Base-by-base conservation (phyloP, 2,113 vertebrate species). In the Parus major region DNA sequence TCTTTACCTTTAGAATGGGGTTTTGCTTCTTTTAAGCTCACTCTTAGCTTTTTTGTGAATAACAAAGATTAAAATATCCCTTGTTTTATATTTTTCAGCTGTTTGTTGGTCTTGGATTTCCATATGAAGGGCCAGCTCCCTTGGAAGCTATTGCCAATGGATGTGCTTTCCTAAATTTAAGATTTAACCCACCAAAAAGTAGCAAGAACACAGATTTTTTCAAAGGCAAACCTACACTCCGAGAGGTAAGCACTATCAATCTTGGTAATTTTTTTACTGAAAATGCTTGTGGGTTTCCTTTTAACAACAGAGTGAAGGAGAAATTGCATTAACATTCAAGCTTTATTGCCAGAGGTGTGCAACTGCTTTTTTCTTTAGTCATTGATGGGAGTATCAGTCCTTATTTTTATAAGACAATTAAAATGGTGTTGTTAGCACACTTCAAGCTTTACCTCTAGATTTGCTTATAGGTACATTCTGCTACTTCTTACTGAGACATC, bases 131-230 rank as follows among this genome's bases (percentile, higher is more conserved):
- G 11, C 99, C 99, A 0, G 99, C 99, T 93, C 99, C 99, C 16
- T 95, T 99, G 69, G 99, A 99, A 93, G 99, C 99, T 82, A 99
- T 99, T 71, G 99, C 99, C 81, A 99, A 99, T 79, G 99, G 99
- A 91, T 99, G 99, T 47, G 99, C 99, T 71, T 99, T 99, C 96
- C 98, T 99, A 88, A 99, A 99, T 96, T 98, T 99, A 64, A 99
- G 98, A 87, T 99, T 99, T 97, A 98, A 92, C 86, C 99, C 99
- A 22, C 98, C 99, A 6, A 99, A 99, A 97, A 99, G 99, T 97
- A 99, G 99, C 98, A 99, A 99, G 97, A 99, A 99, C 97, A 99
- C 99, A 0, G 99, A 99, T 88, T 99, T 99, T 98, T 99, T 99
- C 97, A 99, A 99, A 95, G 99, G 99, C 69, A 99, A 99, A 70